These are phyloP conservation scores for Barypeithes pellucidus DNA, from an alignment of 2,888 invertebrate genomes.

Conservation along the genomic window DNA sequence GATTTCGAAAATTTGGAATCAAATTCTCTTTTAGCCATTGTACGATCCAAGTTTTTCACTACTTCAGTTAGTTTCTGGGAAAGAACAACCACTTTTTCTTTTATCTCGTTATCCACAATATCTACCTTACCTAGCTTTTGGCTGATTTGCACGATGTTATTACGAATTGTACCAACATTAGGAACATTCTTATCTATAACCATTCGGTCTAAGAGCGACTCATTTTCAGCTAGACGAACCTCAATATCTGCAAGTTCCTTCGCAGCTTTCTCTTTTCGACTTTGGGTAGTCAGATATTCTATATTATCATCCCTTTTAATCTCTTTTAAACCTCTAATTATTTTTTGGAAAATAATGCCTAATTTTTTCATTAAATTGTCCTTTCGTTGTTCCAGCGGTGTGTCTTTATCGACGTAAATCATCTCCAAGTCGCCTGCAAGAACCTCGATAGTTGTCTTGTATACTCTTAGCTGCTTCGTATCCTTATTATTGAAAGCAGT, in stretches of 20 bases:
- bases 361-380: constrained; percentile 53
- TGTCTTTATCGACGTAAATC: constrained; percentile 52
- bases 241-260: constrained; percentile 57
- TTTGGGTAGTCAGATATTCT: constrained; percentile 52
- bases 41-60: constrained; percentile 48
- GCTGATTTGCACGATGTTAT: constrained; percentile 51
- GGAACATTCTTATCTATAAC: constrained; percentile 40
- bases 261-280: constrained; percentile 50
- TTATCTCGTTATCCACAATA: constrained; percentile 52
- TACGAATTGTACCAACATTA: constrained; percentile 43
- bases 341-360: constrained; percentile 52
- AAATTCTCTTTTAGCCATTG: constrained; percentile 50
- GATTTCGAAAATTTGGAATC: constrained; percentile 53
- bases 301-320: constrained; percentile 54
- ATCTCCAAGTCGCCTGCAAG: constrained; percentile 59
- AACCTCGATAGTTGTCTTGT: constrained; percentile 56
- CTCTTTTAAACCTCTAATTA: constrained; percentile 54
- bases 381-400: constrained; percentile 56
- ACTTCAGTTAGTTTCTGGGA: constrained; percentile 53
- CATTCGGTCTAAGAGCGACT: constrained; percentile 50
- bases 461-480: constrained; percentile 55
- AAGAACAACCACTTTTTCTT: constrained; percentile 49
- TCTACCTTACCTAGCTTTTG: constrained; percentile 53
- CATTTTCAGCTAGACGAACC: constrained; percentile 53
- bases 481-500: constrained; percentile 58